Conservation (phyloP, 2,888 invertebrate species). For the Tenthredo livida region DNA sequence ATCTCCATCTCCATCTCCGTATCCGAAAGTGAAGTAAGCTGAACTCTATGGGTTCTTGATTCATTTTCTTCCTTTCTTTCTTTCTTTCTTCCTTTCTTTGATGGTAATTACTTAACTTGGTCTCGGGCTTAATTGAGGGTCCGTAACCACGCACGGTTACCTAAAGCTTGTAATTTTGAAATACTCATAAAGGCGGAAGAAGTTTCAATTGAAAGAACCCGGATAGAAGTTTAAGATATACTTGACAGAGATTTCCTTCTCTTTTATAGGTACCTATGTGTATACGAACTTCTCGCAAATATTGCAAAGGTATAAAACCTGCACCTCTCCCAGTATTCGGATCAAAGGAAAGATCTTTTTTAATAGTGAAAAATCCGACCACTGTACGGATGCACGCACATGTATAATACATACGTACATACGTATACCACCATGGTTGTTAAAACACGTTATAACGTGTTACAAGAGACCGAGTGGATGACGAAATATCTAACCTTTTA, state of each 20-base stretch:
- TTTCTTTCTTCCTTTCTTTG: conserved; percentile 23
- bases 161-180: conserved; percentile 44
- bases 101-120: conserved; percentile 48
- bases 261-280: neutral
- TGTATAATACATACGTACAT: neutral
- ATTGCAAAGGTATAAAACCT: neutral
- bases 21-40: neutral
- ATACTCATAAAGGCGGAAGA: conserved; percentile 43
- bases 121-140: conserved; percentile 48
- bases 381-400: neutral
- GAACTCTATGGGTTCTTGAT: neutral
- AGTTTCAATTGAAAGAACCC: conserved; percentile 1
- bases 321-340: neutral
- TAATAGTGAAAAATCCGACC: neutral
- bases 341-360: neutral
- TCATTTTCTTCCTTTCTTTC: neutral
- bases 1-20: neutral
- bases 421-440: neutral
- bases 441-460: neutral
- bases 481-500: conserved; percentile 18
- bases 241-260: conserved; percentile 16
- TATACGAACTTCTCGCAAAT: neutral
- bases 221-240: neutral
- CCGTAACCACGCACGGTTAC: conserved; percentile 9
- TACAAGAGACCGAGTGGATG: neutral